A percentile compares a stretch with the other conserved stretches of the same genome.
These are phyloP conservation scores for Drosophila stalkeri DNA, from an alignment of 2,888 invertebrate species.

Conservation along the genomic window DNA sequence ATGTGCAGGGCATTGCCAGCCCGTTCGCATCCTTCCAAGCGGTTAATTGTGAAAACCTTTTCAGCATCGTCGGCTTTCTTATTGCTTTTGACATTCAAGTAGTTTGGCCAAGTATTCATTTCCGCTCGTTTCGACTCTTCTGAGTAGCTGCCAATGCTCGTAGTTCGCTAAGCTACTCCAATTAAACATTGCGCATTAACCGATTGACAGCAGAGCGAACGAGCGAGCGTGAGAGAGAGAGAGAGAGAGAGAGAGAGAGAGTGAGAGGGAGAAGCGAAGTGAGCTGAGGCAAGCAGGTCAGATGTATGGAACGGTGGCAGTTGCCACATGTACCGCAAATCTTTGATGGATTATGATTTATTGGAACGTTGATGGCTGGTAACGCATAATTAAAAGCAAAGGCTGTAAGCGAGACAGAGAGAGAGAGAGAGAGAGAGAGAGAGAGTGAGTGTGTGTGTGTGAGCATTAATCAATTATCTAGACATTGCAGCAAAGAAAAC, in stretches of 20 bases:
- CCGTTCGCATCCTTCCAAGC: constrained; percentile 56
- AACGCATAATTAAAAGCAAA: constrained; percentile 77
- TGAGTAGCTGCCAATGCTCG: constrained; percentile 49
- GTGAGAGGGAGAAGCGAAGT: neutral
- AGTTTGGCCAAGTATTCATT: constrained; percentile 72
- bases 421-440: constrained; percentile 3
- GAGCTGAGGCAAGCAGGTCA: neutral
- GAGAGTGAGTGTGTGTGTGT: constrained; percentile 20
- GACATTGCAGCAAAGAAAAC: constrained; percentile 58
- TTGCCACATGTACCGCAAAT: constrained; percentile 67
- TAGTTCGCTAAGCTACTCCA: constrained; percentile 50
- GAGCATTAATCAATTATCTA: constrained; percentile 73
- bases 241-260: neutral
- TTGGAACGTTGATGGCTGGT: constrained; percentile 74
- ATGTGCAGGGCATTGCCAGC: constrained; percentile 19
- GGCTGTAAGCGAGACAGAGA: constrained; percentile 9
- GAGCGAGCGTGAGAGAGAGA: neutral
- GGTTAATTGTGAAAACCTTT: constrained; percentile 66
- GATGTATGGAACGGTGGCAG: constrained; percentile 36
- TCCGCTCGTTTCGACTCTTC: constrained; percentile 46
- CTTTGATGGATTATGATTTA: constrained; percentile 82
- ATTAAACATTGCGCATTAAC: constrained; percentile 71
- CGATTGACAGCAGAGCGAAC: constrained; percentile 7
- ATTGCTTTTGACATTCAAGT: constrained; percentile 69
- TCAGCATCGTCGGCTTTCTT: constrained; percentile 51